phyloP scores from a whole-genome alignment of 2,797 vertebrate species.

The Uromys caudimaculatus region DNA sequence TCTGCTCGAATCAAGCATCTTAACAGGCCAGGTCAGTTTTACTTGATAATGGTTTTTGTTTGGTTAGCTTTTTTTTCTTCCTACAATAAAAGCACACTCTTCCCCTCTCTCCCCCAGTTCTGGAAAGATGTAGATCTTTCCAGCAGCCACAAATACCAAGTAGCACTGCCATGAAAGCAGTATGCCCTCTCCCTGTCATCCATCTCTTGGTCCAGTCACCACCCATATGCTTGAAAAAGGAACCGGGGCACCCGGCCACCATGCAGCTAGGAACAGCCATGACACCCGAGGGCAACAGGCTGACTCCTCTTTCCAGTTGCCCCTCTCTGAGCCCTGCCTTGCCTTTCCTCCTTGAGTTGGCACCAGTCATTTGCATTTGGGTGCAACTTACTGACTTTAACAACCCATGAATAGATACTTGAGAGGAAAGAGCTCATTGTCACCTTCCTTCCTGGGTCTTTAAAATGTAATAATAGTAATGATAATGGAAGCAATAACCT shows the following conservation, averaged over 20 bases:
- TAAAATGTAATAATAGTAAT: constrained; percentile 6
- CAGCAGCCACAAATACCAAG: background rate
- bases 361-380: background rate
- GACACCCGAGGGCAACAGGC: fast-evolving
- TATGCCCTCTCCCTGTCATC: too few species aligned
- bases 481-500: background rate
- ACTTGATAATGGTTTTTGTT: background rate
- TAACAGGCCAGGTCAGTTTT: background rate
- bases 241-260: background rate
- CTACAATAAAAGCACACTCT: background rate
- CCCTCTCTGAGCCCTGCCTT: background rate
- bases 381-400: background rate
- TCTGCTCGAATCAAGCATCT: background rate
- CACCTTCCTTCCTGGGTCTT: background rate
- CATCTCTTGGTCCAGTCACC: background rate
- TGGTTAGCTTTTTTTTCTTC: background rate
- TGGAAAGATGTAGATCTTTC: background rate
- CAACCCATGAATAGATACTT: background rate
- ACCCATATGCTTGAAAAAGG: background rate
- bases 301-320: fast-evolving
- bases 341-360: background rate
- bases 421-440: background rate
- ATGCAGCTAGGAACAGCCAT: background rate
- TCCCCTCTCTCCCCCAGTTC: background rate
- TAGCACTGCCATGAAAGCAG: background rate